Base-by-base conservation (phyloP, 2,888 invertebrate genomes). In the Trissoscelio sp. region DNA sequence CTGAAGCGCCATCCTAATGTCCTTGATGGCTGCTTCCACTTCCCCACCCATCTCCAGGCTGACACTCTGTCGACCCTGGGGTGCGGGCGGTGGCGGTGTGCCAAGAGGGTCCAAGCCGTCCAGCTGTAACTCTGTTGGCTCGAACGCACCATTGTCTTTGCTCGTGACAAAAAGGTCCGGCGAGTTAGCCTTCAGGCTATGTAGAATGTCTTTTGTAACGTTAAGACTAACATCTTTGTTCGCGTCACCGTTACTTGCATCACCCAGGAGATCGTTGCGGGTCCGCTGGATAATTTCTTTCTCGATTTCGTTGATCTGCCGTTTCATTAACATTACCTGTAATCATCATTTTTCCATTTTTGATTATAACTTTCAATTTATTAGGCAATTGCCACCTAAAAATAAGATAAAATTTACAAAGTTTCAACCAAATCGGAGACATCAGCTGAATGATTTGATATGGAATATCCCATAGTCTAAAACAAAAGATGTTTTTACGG, bases 1-100 rank as follows among this genome's bases (percentile, higher is more conserved):
- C 28, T 94, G 96, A 83, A 96, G 92, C 82, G 95, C 95, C 87
- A 96, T 94, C 62, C 97, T 94, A 86, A 97, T 97, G 85, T 97
- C 97, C 89, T 96, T 96, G 87, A 96, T 95, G 39, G 96, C 95
- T 85, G 96, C 94, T 89, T 94, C 93, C 82, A 93, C 92, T 70
- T 91, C 91, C 6, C 82, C 82, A 5, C 82, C 83, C 86, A 89
- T 83, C 48, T 87, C 79, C 11, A 87, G 72, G 62, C 84, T 88
- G n/a, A 91, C 88, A 22, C 87, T 90, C 78, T 90, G 90, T 28
- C 90, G 88, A 48, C 89, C 87, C 28, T 91, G 91, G 0, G 92
- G 91, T 1, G 91, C 91, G 0, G 91, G 91, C 0, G 91, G 91
- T 11, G 91, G 91, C 2, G 91, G 91, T 2, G 91, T 91, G 4